Percentiles rank a stretch among this genome's conserved stretches.
These are phyloP conservation scores for Parazoanthus atlanticus DNA, from an alignment of 92 coral and sea anemone species.

Conservation along the genomic window DNA sequence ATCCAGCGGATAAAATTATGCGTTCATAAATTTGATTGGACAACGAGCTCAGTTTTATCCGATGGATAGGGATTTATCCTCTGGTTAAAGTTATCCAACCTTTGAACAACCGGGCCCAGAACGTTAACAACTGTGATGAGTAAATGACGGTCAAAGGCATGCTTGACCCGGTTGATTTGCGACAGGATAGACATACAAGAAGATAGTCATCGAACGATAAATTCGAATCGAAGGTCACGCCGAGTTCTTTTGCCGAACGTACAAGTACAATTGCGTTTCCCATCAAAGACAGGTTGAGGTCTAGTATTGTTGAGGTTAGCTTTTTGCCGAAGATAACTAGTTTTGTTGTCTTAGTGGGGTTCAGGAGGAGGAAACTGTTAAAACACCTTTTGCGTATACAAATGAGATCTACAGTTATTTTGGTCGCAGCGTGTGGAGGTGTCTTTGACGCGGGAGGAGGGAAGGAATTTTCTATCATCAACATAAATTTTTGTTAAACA, in stretches of 20 bases:
- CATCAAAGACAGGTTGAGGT: background rate
- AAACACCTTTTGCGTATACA: background rate
- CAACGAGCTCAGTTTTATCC: no score
- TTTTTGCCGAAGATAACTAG: background rate
- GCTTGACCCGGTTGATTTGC: no score
- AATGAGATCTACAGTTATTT: background rate
- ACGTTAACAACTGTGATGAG: background rate
- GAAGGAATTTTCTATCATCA: background rate
- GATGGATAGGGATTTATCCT: no score
- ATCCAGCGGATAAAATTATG: no score
- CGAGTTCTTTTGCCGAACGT: background rate
- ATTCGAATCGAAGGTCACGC: background rate
- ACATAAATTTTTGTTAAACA: background rate
- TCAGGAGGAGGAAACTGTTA: background rate
- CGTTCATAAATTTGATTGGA: no score
- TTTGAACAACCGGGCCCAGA: background rate
- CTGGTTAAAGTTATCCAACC: no score
- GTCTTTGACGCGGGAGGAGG: background rate
- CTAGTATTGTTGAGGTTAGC: background rate
- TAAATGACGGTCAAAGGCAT: no score
- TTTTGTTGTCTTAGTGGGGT: background rate
- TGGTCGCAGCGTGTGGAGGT: background rate
- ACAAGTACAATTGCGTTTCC: background rate
- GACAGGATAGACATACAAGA: no score
- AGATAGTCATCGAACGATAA: no score